Conservation (phyloP, 1,140 invertebrate species). For the Drosophila prosaltans region DNA sequence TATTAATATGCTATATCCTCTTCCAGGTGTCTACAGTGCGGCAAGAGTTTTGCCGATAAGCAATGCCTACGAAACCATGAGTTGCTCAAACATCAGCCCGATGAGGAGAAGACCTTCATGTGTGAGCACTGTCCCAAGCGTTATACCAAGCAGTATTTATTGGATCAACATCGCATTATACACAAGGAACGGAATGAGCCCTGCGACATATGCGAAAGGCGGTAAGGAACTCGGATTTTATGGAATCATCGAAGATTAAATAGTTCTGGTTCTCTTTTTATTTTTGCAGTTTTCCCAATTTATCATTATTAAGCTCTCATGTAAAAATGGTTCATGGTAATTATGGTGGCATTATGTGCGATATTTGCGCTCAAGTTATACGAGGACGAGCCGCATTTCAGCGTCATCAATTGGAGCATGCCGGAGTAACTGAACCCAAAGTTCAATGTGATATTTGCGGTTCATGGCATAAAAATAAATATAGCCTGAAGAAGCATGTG, state of each 20-base stretch:
- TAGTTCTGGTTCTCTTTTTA: background rate
- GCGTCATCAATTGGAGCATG: slow-evolving; percentile 73
- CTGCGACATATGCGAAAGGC: slow-evolving; percentile 62
- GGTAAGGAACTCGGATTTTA: slow-evolving; percentile 32
- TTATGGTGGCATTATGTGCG: slow-evolving; percentile 75
- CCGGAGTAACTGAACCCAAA: slow-evolving; percentile 66
- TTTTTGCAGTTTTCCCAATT: slow-evolving; percentile 55
- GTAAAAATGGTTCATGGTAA: slow-evolving; percentile 65
- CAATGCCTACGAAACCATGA: slow-evolving; percentile 77
- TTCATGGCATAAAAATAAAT: slow-evolving; percentile 79
- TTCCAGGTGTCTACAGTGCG: slow-evolving; percentile 64
- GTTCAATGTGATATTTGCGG: slow-evolving; percentile 80
- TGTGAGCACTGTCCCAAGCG: slow-evolving; percentile 69
- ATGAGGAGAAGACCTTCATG: slow-evolving; percentile 67
- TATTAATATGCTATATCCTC: background rate
- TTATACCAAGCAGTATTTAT: slow-evolving; percentile 72
- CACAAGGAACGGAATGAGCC: slow-evolving; percentile 68
- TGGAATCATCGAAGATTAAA: background rate
- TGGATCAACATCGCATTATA: slow-evolving; percentile 69
- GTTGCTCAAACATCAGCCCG: slow-evolving; percentile 69
- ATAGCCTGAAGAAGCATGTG: slow-evolving; percentile 75
- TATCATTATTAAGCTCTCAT: slow-evolving; percentile 58
- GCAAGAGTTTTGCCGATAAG: slow-evolving; percentile 70
- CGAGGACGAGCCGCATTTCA: slow-evolving; percentile 66
- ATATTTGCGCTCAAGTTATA: slow-evolving; percentile 79